Evolutionary conservation across 23 tunicate genomes (phyloP).

Genomic region (Trididemnum clinides): DNA sequence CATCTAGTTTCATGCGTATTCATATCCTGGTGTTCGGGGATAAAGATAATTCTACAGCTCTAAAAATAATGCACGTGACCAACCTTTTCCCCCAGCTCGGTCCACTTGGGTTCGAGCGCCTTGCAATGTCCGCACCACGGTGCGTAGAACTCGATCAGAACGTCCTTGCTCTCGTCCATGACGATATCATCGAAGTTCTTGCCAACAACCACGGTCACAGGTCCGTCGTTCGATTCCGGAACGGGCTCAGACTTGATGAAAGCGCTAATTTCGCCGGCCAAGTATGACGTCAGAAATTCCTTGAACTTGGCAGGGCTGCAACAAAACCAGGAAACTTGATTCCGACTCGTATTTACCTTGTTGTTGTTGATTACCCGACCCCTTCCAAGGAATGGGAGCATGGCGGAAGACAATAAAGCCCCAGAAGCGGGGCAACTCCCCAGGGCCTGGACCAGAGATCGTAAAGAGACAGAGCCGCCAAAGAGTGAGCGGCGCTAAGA

Average conservation of each 20-base stretch:
- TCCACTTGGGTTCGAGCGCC: constrained; percentile 88
- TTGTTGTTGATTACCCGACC: no score
- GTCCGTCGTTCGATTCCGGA: constrained; percentile 82
- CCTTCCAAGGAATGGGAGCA: no score
- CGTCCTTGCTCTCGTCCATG: constrained; percentile 92
- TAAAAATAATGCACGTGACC: no score
- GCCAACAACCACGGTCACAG: constrained; percentile 89
- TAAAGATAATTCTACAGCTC: not conserved
- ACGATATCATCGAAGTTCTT: constrained; percentile 90
- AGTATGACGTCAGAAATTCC: constrained; percentile 54
- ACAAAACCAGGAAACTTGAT: no score
- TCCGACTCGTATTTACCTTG: no score
- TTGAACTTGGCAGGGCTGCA: constrained; percentile 58
- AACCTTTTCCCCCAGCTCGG: constrained; percentile 93
- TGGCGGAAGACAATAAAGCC: no score
- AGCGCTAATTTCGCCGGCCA: constrained; percentile 64
- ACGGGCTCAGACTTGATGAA: constrained; percentile 86
- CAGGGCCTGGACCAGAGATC: no score
- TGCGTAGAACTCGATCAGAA: constrained; percentile 91
- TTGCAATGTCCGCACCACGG: constrained; percentile 99
- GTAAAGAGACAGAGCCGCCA: no score
- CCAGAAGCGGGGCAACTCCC: no score
- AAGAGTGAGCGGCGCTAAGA: no score
- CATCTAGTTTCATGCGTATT: no score
- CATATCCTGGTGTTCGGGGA: not conserved